Evolutionary conservation across 2,797 vertebrate genomes (phyloP).

Genomic region (Falco naumanni): DNA sequence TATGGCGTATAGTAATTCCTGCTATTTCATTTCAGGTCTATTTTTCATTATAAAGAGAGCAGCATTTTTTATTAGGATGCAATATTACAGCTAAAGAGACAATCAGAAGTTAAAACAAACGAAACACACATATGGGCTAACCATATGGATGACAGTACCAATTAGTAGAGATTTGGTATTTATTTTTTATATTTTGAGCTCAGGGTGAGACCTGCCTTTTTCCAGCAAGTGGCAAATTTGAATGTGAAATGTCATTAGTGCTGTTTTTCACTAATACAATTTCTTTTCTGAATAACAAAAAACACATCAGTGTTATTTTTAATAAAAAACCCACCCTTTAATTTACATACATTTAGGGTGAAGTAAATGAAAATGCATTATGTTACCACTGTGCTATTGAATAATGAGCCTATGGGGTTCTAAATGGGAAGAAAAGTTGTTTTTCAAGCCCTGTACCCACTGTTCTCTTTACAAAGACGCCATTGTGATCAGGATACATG

Average conservation of each 20-base stretch:
- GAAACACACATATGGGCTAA: neutral
- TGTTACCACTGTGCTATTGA: constrained; percentile 75
- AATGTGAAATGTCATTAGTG: constrained; percentile 76
- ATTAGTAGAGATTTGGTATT: constrained; percentile 34
- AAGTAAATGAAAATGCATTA: constrained; percentile 81
- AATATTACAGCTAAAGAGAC: constrained; percentile 31
- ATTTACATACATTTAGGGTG: constrained; percentile 82
- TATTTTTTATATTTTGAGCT: constrained; percentile 51
- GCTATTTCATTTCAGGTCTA: neutral
- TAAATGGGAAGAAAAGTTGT: constrained; percentile 66
- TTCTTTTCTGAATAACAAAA: constrained; percentile 79
- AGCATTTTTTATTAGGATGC: neutral
- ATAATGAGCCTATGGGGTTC: constrained; percentile 74
- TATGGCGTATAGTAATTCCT: neutral
- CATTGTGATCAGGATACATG: constrained; percentile 45
- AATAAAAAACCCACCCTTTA: constrained; percentile 80
- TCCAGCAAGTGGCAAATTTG: constrained; percentile 71
- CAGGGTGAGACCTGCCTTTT: constrained; percentile 58
- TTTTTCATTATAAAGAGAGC: neutral
- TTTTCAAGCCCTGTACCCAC: constrained; percentile 64
- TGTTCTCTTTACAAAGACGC: constrained; percentile 56
- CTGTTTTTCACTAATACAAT: constrained; percentile 70
- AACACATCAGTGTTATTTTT: constrained; percentile 81
- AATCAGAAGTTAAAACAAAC: constrained; percentile 44
- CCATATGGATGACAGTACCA: constrained; percentile 47